Evolutionary conservation across 2,797 vertebrate genomes (phyloP).

Genomic region (Channallabes apus): DNA sequence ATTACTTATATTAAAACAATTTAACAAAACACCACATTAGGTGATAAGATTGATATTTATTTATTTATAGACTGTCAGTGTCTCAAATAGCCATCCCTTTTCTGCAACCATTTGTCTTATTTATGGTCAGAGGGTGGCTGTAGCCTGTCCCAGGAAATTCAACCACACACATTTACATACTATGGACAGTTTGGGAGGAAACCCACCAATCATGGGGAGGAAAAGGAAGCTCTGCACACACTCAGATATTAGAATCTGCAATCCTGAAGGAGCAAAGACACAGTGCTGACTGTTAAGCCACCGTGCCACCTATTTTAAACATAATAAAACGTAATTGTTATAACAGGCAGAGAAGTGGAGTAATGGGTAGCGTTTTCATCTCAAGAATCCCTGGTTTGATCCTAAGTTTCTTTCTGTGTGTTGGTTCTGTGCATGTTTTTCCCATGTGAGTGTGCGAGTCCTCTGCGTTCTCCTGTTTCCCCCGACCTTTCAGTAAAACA

Average conservation of each 20-base stretch:
- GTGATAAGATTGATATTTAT: neutral
- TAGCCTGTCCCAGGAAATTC: too few species aligned
- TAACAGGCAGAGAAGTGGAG: neutral
- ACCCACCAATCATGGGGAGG: too few species aligned
- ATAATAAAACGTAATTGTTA: neutral
- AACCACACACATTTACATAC: too few species aligned
- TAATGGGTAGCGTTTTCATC: neutral
- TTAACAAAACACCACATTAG: neutral
- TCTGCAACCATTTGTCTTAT: too few species aligned
- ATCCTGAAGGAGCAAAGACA: too few species aligned
- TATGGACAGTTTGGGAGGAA: too few species aligned
- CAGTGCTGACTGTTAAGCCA: too few species aligned
- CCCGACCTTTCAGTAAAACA: neutral
- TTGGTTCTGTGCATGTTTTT: neutral
- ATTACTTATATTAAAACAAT: neutral
- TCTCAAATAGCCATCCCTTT: neutral
- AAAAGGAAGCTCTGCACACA: too few species aligned
- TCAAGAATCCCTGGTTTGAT: neutral
- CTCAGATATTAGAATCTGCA: too few species aligned
- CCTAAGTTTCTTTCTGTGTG: neutral
- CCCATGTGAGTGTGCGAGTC: neutral
- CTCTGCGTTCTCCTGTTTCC: neutral
- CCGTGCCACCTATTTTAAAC: too few species aligned
- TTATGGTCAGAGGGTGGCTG: too few species aligned
- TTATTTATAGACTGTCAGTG: constrained; percentile 1